Conservation (phyloP, 2,797 vertebrate species). For the Neosalanx taihuensis region DNA sequence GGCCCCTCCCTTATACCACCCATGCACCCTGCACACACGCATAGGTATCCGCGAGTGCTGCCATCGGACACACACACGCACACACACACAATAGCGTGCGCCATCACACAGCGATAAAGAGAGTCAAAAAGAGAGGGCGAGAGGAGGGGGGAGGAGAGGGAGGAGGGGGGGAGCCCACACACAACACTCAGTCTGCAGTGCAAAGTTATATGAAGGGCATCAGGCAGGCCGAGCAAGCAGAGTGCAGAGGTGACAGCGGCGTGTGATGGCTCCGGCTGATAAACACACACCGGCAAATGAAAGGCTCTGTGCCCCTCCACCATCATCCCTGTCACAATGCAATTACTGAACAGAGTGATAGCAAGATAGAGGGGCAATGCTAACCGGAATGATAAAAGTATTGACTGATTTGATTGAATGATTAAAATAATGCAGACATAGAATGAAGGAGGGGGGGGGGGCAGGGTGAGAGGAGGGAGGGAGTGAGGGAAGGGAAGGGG, state of each 20-base stretch:
- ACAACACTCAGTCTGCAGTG: conserved; percentile 75
- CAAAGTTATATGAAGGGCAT: conserved; percentile 99
- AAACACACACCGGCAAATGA: conserved; percentile 99
- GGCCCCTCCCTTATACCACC: not conserved
- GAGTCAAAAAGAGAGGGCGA: conserved; percentile 40
- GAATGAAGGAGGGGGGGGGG: conserved; percentile 73
- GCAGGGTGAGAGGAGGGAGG: conserved; percentile 46
- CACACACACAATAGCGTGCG: conserved; percentile 1
- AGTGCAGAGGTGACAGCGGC: conserved; percentile 99
- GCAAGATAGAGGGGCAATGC: conserved; percentile 99
- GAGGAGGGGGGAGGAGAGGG: not conserved
- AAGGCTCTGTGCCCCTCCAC: conserved; percentile 99
- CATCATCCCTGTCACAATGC: conserved; percentile 99
- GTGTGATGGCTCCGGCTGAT: conserved; percentile 96
- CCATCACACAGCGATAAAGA: conserved; percentile 46
- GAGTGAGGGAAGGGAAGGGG: conserved; percentile 50
- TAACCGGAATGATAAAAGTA: conserved; percentile 99
- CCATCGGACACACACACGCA: not conserved
- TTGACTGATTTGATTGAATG: conserved; percentile 99
- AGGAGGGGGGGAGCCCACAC: conserved; percentile 25
- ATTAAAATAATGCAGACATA: conserved; percentile 99
- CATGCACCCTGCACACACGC: not conserved
- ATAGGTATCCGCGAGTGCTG: too few species aligned
- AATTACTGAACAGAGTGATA: conserved; percentile 99
- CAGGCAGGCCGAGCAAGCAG: conserved; percentile 96